phyloP scores from a whole-genome alignment of 2,797 vertebrate species.

The Rhadinocentrus ornatus region DNA sequence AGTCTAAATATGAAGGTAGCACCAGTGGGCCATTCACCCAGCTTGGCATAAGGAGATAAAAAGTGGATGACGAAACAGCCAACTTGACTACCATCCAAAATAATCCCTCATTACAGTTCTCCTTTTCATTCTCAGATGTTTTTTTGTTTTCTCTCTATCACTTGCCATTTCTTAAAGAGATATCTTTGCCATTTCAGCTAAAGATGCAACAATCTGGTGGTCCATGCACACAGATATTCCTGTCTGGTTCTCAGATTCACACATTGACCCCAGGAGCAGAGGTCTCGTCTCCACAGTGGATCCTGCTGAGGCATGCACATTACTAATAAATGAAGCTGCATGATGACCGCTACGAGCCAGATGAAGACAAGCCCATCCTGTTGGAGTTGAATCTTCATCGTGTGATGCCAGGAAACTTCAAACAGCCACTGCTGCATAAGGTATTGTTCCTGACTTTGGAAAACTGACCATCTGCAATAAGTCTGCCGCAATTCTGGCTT shows the following conservation, averaged over 20 bases:
- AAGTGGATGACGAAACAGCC: not conserved
- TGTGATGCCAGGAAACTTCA: constrained; percentile 18
- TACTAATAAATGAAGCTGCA: constrained; percentile 39
- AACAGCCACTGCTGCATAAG: not conserved
- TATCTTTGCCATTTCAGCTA: constrained; percentile 7
- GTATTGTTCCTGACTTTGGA: constrained; percentile 4
- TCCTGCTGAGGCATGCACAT: constrained; percentile 45
- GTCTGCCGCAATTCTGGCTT: constrained; percentile 14
- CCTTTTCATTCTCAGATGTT: not conserved
- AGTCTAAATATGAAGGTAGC: not conserved
- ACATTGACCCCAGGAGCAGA: constrained; percentile 42
- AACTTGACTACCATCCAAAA: not conserved
- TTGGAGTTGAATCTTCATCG: constrained; percentile 7
- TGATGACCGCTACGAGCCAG: constrained; percentile 21
- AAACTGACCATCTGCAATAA: constrained; percentile 19
- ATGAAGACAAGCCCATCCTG: constrained; percentile 40
- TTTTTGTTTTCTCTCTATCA: constrained; percentile 2
- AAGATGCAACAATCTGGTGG: constrained; percentile 2
- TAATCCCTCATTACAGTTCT: not conserved
- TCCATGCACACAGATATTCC: constrained; percentile 17
- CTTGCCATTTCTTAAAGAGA: not conserved
- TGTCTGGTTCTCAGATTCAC: constrained; percentile 42
- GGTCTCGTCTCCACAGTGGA: constrained; percentile 36
- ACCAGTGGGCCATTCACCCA: not conserved
- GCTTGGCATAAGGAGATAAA: not conserved